Percentiles rank a stretch among this genome's conserved stretches.
phyloP scores from a whole-genome alignment of 2,113 vertebrate species.

The Mobula hypostoma region DNA sequence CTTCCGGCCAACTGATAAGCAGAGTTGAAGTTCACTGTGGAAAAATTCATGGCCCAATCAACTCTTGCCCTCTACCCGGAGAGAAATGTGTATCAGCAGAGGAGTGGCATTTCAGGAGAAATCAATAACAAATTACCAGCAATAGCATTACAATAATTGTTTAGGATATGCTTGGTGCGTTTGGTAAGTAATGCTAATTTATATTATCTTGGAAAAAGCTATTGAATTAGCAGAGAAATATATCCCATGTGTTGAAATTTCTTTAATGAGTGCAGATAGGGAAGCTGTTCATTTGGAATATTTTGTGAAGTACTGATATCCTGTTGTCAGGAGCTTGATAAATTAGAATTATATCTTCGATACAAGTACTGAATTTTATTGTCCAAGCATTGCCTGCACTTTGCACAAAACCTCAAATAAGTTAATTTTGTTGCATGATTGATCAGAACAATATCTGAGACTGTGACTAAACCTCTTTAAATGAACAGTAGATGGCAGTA shows the following conservation, averaged over 20 bases:
- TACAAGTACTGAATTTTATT: not conserved
- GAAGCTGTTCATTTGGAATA: not conserved
- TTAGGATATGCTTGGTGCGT: no score
- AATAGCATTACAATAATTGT: not conserved
- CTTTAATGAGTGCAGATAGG: not conserved
- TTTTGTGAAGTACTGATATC: not conserved
- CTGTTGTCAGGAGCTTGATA: not conserved
- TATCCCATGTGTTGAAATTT: not conserved
- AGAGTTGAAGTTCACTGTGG: not conserved
- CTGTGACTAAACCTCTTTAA: not conserved
- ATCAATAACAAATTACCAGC: not conserved
- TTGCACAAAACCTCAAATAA: not conserved
- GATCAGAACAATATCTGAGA: not conserved
- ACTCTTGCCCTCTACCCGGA: not conserved
- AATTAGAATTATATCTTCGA: not conserved
- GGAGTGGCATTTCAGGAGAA: not conserved
- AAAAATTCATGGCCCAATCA: not conserved
- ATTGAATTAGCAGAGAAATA: not conserved
- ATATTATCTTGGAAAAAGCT: not conserved
- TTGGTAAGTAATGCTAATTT: not conserved
- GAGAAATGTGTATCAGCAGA: not conserved
- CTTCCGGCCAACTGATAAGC: not conserved
- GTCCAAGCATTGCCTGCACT: not conserved
- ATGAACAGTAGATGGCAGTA: slow-evolving; percentile 16
- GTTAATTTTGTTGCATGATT: not conserved